Conservation (phyloP, 2,888 invertebrate genomes). For the Xylocampa areola region DNA sequence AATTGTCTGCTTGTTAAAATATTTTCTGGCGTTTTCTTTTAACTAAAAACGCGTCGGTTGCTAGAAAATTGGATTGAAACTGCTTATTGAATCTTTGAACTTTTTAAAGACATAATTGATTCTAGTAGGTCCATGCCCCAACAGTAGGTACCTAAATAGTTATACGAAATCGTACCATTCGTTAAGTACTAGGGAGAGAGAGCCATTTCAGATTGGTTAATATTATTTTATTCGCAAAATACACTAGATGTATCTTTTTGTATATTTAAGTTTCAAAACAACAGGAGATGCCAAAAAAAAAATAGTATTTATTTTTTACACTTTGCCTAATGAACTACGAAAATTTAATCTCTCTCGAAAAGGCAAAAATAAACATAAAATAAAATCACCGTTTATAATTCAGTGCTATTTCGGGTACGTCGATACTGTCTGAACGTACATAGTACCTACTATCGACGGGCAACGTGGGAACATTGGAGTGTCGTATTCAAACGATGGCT, state of each 20-base stretch:
- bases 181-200: too few relatives aligned
- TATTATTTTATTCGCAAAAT: too few relatives aligned
- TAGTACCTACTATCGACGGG: background rate
- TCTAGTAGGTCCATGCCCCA: too few relatives aligned
- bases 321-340: too few relatives aligned
- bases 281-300: too few relatives aligned
- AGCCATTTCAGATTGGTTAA: too few relatives aligned
- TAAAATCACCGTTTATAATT: conserved; percentile 19
- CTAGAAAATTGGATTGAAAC: conserved; percentile 6
- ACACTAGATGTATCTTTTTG: too few relatives aligned
- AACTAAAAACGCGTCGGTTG: conserved; percentile 30
- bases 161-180: too few relatives aligned
- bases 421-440: conserved; percentile 16
- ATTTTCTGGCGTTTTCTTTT: conserved; percentile 46
- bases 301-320: too few relatives aligned
- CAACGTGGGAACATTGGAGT: conserved; percentile 47
- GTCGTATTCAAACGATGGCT: conserved; percentile 40
- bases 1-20: conserved; percentile 50
- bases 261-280: too few relatives aligned
- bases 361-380: conserved; percentile 4
- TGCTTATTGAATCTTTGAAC: conserved; percentile 4
- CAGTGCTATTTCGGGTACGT: conserved; percentile 37
- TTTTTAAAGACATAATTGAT: too few relatives aligned
- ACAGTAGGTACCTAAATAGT: too few relatives aligned
- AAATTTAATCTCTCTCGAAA: conserved; percentile 6